Base-by-base conservation (phyloP, 1,140 invertebrate species). In the Lordiphosa clarofinis region DNA sequence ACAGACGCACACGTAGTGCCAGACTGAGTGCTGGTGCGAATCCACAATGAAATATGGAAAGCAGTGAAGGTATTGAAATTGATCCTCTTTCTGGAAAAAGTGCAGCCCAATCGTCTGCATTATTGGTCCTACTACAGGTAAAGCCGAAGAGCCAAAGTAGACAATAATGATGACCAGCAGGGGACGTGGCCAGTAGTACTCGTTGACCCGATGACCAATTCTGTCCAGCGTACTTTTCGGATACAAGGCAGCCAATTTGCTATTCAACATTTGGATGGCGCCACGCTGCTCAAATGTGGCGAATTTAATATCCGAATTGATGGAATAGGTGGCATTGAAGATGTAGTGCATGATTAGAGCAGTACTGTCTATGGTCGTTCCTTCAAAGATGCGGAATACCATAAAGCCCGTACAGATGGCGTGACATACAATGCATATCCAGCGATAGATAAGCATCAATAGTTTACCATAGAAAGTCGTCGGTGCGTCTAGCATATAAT, bases 251-350 rank as follows among this genome's bases (percentile, higher is more conserved):
- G 43, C 44, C 9, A 75, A 38, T 21, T 71, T 76, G 4, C 0
- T 15, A 52, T 66, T 57, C 0, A 75, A 36, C 0, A 28, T 53
- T 1, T 44, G 52, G 9, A 75, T 76, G 9, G 43, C 33, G 0
- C 0, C 0, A 0, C 46, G 40, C 36, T 75, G 66, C 6, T 61
- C n/a, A 1, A 4, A 24, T 7, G 73, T 76, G 4, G 36, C 66
- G n/a, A 66, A 66, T 4, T 75, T 75, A 3, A 56, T 71, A n/a
- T 71, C 61, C 24, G 66, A 76, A 11, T 71, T 71, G 7, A 76
- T 53, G 12, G 71, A 44, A 50, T 66, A 75, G 15, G 56, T 75
- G 3, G 76, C 48, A 19, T 19, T 19, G 3, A 24, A 24, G 21
- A 24, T 24, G n/a, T 75, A 75, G 4, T 73, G 73, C 35, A 72